phyloP scores from a whole-genome alignment of 1,140 invertebrate genomes.

The Rhysida immarginata region DNA sequence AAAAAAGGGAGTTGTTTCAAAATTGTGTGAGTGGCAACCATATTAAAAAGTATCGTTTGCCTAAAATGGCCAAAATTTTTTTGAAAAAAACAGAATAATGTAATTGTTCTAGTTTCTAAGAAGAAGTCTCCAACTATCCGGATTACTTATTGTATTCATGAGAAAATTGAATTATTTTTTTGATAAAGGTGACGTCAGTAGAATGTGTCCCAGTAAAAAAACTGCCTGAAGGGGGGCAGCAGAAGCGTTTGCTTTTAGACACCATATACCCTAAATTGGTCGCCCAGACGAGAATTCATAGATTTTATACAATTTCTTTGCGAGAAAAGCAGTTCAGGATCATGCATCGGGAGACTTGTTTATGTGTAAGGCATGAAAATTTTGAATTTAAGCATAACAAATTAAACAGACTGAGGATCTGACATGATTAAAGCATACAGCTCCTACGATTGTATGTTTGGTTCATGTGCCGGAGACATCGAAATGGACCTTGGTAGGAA shows the following conservation, averaged over 20 bases:
- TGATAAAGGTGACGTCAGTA: not conserved
- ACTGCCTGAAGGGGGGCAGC: not conserved
- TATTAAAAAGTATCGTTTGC: not conserved
- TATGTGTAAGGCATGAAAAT: not conserved
- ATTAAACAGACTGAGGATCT: not conserved
- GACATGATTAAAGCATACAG: not conserved
- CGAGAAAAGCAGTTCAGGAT: not conserved
- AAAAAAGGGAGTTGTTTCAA: not conserved
- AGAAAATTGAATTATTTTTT: not conserved
- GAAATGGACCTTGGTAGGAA: not conserved
- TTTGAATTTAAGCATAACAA: not conserved
- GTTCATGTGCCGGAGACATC: not conserved
- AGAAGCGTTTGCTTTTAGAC: not conserved
- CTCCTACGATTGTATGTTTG: not conserved
- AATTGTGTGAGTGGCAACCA: not conserved
- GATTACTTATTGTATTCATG: not conserved
- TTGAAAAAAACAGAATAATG: not conserved
- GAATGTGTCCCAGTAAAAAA: not conserved
- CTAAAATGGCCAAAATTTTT: not conserved
- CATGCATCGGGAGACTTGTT: not conserved
- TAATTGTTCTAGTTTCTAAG: not conserved
- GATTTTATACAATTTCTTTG: not conserved
- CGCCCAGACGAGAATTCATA: not conserved
- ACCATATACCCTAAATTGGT: not conserved
- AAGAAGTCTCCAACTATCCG: not conserved